A percentile compares a stretch with the other conserved stretches of the same genome.
These are phyloP conservation scores for Manis pentadactyla DNA, from an alignment of 2,797 vertebrate species.

Conservation along the genomic window DNA sequence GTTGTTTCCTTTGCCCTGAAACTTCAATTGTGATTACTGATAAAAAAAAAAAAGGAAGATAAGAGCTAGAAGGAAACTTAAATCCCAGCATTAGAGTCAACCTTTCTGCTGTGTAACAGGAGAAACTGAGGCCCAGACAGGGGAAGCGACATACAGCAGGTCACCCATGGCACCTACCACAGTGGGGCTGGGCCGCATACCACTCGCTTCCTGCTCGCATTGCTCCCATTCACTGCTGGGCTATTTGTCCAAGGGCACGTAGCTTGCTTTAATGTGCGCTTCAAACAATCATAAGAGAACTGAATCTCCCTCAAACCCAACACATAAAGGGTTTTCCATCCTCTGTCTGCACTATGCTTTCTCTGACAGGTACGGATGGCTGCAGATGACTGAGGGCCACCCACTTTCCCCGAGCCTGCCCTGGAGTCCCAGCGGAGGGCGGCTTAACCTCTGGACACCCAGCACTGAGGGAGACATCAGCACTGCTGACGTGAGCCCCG, in stretches of 20 bases:
- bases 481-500: accelerated
- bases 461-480: neutral
- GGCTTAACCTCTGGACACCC: neutral
- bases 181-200: too few relatives aligned
- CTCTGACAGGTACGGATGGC: neutral
- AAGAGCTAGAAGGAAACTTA: neutral
- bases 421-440: neutral
- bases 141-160: neutral
- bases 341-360: neutral
- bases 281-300: neutral
- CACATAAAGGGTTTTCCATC: neutral
- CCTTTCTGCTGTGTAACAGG: neutral
- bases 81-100: neutral
- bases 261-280: neutral
- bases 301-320: neutral
- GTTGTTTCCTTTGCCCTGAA: neutral
- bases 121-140: neutral
- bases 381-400: neutral
- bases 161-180: accelerated
- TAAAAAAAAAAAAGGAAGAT: neutral
- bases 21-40: neutral
- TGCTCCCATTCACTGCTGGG: neutral
- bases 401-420: neutral
- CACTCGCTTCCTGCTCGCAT: neutral
- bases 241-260: neutral